A percentile compares a stretch with the other conserved stretches of the same genome.
phyloP scores from a whole-genome alignment of 2,888 invertebrate species.

The Euspilapteryx auroguttella region DNA sequence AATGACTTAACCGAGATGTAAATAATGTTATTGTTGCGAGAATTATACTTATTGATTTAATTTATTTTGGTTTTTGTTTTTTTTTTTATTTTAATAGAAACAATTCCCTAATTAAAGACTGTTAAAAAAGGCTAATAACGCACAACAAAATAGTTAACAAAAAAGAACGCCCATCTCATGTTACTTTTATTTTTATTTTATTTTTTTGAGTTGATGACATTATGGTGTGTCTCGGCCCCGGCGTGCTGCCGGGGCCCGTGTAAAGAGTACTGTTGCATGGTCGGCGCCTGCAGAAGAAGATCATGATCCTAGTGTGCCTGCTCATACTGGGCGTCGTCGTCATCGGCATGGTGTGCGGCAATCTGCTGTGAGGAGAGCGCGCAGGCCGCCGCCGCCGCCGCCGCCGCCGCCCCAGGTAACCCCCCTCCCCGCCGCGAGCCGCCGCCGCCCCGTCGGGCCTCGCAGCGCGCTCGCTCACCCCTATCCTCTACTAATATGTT shows the following conservation, averaged over 20 bases:
- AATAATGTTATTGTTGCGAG: slow-evolving; percentile 47
- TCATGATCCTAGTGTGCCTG: slow-evolving; percentile 90
- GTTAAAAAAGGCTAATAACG: slow-evolving; percentile 40
- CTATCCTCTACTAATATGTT: slow-evolving; percentile 36
- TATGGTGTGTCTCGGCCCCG: too few relatives aligned
- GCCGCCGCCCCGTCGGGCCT: slow-evolving; percentile 9
- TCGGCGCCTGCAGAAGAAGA: slow-evolving; percentile 77
- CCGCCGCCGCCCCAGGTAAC: slow-evolving; percentile 49
- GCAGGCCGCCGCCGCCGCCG: slow-evolving; percentile 14
- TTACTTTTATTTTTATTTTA: too few relatives aligned
- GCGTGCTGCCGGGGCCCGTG: too few relatives aligned
- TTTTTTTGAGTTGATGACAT: too few relatives aligned
- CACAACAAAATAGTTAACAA: slow-evolving; percentile 15
- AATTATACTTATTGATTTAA: slow-evolving; percentile 58
- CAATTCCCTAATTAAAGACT: too few relatives aligned
- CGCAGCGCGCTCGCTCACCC: too few relatives aligned
- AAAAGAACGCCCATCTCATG: neutral
- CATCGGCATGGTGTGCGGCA: slow-evolving; percentile 69
- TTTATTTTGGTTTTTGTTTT: slow-evolving; percentile 31
- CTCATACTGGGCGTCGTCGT: slow-evolving; percentile 80
- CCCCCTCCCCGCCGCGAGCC: slow-evolving; percentile 8
- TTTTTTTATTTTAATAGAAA: slow-evolving; percentile 14
- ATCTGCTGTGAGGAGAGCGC: slow-evolving; percentile 54
- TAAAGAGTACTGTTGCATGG: slow-evolving; percentile 55
- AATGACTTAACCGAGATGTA: slow-evolving; percentile 46